Evolutionary conservation across 1,140 invertebrate species (phyloP).

Genomic region (Heliconius nattereri): DNA sequence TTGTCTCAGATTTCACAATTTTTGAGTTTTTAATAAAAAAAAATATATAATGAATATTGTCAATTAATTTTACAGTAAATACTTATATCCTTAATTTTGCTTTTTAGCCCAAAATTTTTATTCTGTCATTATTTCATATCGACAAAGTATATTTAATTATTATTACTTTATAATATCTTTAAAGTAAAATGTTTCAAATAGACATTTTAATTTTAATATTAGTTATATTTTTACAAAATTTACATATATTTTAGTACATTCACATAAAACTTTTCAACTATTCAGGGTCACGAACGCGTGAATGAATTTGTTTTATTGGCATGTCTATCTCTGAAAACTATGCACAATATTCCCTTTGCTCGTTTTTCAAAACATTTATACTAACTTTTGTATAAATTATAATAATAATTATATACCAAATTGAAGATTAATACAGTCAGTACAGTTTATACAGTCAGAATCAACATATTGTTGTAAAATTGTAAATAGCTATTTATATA

Average conservation of each 20-base stretch:
- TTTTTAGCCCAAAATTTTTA: too few relatives aligned
- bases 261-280: constrained; percentile 1
- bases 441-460: too few relatives aligned
- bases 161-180: too few relatives aligned
- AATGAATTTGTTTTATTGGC: constrained; percentile 14
- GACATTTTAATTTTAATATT: too few relatives aligned
- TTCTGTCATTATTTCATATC: too few relatives aligned
- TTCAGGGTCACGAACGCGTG: constrained; percentile 11
- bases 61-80: too few relatives aligned
- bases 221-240: not conserved
- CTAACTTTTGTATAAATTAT: not conserved
- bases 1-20: not conserved
- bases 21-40: not conserved
- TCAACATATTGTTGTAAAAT: too few relatives aligned
- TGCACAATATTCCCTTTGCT: not conserved
- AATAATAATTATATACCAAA: not conserved
- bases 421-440: not conserved
- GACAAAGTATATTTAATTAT: too few relatives aligned
- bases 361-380: not conserved
- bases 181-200: too few relatives aligned
- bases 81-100: too few relatives aligned
- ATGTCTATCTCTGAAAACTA: not conserved
- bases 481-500: too few relatives aligned
- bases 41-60: too few relatives aligned
- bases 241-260: not conserved